phyloP scores from a whole-genome alignment of 2,797 vertebrate genomes.

The Artibeus jamaicensis region DNA sequence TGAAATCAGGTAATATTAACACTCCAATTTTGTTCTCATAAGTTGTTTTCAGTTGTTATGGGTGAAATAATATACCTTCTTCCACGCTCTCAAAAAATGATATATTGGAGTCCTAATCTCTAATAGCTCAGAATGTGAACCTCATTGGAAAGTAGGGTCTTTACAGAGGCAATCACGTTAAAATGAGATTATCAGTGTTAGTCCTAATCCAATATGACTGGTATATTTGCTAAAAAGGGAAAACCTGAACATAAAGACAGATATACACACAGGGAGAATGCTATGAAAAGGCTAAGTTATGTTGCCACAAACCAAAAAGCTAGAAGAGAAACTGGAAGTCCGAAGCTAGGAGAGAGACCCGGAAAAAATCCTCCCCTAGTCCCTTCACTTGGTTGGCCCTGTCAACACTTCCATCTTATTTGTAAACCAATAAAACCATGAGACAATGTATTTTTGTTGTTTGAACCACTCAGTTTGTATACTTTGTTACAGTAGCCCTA shows the following conservation, averaged over 20 bases:
- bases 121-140: not conserved
- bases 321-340: not conserved
- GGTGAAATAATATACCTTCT: not conserved
- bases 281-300: not conserved
- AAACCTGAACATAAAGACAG: no score
- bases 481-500: no score
- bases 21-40: not conserved
- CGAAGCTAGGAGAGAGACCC: no score
- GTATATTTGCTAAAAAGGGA: no score
- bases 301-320: not conserved
- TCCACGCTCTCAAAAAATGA: not conserved
- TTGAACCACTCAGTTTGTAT: not conserved
- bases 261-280: not conserved
- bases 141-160: not conserved
- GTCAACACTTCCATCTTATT: not conserved
- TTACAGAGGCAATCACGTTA: not conserved
- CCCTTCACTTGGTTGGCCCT: not conserved
- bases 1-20: not conserved
- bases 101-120: not conserved
- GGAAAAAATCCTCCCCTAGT: not conserved
- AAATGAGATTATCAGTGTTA: no score
- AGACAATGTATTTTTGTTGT: not conserved
- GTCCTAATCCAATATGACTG: no score
- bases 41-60: not conserved
- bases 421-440: not conserved